phyloP scores from a whole-genome alignment of 2,888 invertebrate species.

The Bursaphelenchus okinawaensis region DNA sequence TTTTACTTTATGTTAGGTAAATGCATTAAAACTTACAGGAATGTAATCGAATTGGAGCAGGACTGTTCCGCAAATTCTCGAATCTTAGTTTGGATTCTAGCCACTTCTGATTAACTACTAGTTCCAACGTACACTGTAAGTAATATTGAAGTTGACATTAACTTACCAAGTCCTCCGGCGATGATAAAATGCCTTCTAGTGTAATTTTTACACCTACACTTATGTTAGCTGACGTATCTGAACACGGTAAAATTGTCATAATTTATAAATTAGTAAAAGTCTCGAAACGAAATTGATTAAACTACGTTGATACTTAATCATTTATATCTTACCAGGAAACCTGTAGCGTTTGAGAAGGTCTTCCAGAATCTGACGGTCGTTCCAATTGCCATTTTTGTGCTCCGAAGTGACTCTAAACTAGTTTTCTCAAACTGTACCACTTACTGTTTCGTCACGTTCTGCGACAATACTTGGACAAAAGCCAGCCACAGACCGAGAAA shows the following conservation, averaged over 20 bases:
- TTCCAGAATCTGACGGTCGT: conserved; percentile 33
- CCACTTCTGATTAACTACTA: conserved; percentile 33
- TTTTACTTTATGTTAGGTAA: conserved; percentile 1
- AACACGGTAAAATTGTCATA: too few relatives aligned
- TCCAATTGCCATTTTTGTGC: conserved; percentile 18
- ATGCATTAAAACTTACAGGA: conserved; percentile 17
- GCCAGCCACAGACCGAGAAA: background rate
- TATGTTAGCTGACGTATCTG: conserved; percentile 33
- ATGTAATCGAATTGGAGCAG: conserved; percentile 23
- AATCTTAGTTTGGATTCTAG: conserved; percentile 24
- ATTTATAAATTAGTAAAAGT: background rate
- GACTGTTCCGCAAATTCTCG: conserved; percentile 23
- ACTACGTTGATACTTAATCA: background rate
- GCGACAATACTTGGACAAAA: too few relatives aligned
- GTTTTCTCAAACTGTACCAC: too few relatives aligned
- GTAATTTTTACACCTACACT: conserved; percentile 26
- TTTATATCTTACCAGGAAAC: conserved; percentile 25
- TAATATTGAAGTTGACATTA: background rate
- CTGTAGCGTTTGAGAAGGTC: conserved; percentile 29
- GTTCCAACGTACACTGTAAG: conserved; percentile 23
- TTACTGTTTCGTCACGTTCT: too few relatives aligned
- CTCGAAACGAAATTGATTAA: background rate
- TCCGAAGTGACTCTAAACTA: too few relatives aligned
- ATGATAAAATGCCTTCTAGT: conserved; percentile 22
- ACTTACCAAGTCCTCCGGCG: conserved; percentile 17